Evolutionary conservation across 2,888 invertebrate species (phyloP).

Genomic region (Siphlonurus alternatus): DNA sequence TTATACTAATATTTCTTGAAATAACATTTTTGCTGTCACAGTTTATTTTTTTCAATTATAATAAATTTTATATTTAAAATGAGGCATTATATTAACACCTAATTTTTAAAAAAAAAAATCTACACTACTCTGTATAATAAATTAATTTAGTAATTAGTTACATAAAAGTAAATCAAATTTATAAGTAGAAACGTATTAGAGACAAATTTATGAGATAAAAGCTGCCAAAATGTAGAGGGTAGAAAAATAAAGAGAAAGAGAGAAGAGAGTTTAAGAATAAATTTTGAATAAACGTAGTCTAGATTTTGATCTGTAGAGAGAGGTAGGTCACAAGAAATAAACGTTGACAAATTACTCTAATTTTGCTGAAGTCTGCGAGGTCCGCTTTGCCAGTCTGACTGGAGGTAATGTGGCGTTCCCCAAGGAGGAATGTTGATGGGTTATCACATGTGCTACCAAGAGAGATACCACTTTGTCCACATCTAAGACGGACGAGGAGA

Average conservation of each 20-base stretch:
- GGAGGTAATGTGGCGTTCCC: not conserved
- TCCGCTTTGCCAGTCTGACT: not conserved
- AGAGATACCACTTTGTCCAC: too few relatives aligned
- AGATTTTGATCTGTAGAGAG: not conserved
- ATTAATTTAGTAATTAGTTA: too few relatives aligned
- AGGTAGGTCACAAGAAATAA: not conserved
- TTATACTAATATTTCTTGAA: too few relatives aligned
- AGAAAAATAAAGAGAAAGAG: not conserved
- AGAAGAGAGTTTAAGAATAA: too few relatives aligned
- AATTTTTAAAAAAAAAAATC: too few relatives aligned
- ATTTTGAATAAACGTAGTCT: not conserved
- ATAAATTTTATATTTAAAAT: too few relatives aligned
- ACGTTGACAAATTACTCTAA: not conserved
- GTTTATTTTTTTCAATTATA: too few relatives aligned
- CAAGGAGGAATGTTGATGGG: not conserved
- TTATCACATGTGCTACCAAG: not conserved
- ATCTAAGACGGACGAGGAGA: too few relatives aligned
- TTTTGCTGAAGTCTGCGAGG: not conserved
- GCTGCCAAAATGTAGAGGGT: not conserved
- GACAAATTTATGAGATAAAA: not conserved
- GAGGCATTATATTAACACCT: too few relatives aligned
- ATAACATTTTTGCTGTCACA: too few relatives aligned
- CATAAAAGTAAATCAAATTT: not conserved
- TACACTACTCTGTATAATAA: too few relatives aligned
- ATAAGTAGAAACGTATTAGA: not conserved